Base-by-base conservation (phyloP, 2,113 vertebrate genomes). In the Caloenas nicobarica region DNA sequence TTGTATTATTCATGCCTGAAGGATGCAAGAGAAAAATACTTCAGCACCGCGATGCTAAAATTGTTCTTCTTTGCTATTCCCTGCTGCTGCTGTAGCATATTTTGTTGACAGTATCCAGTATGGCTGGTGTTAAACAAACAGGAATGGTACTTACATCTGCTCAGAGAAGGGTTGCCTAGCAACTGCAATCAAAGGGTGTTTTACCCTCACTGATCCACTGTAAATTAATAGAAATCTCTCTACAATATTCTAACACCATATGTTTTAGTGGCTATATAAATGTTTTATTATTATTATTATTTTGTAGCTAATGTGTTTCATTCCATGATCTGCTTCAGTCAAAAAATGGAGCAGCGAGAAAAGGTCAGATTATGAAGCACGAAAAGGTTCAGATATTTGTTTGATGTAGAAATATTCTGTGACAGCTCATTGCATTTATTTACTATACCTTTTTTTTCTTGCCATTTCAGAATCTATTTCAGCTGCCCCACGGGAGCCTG, bases 391-490 rank as follows among this genome's bases (percentile, higher is more conserved):
- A 91, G 94, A 93, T 93, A 92, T 53, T 91, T 96, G 81, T 95
- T 91, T 97, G 95, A 97, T 96, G 86, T 71, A 95, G 93, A 97
- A 97, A 98, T 95, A 97, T 91, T 97, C 58, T 97, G 97, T 97
- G 97, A 98, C 97, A 98, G 97, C 73, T 97, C 96, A 97, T 87
- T 96, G 97, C 90, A 14, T 98, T 97, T 98, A 98, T 98, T 98
- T 98, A 96, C 96, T 94, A 91, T 72, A 92, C 42, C 66, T 81
- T 97, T 97, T 97, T 96, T 93, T 97, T 97, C 96, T 14, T 97
- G 96, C 92, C 93, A 95, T 97, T 97, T 97, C 95, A 96, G 96
- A 96, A 96, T 34, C 91, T 91, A 96, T 97, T 98, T 97, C 94
- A 95, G 88, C 92, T 95, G 83, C 82, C 97, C 96, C 96, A 48